Conservation (phyloP, 2,888 invertebrate species). For the Escarpia spicata region DNA sequence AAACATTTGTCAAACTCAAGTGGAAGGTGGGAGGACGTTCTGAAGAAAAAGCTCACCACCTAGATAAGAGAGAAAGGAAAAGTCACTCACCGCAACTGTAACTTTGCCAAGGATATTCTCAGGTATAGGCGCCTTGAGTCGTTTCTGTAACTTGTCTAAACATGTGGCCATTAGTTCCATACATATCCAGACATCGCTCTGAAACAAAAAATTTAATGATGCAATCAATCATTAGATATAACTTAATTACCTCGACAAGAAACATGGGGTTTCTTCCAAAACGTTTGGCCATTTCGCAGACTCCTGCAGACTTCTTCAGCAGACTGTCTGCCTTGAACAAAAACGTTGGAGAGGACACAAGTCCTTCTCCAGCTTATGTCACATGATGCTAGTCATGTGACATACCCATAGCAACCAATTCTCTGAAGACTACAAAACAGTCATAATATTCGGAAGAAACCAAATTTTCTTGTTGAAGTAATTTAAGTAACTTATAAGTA, state of each 20-base stretch:
- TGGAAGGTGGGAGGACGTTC: background rate
- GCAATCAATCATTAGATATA: background rate
- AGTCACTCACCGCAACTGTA: slow-evolving; percentile 85
- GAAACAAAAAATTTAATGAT: slow-evolving; percentile 33
- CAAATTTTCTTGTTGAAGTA: too few species aligned
- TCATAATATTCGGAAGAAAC: too few species aligned
- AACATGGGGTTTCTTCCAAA: background rate
- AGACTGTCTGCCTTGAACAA: too few species aligned
- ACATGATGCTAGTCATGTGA: too few species aligned
- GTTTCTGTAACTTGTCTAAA: slow-evolving; percentile 93
- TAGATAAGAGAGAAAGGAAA: too few species aligned
- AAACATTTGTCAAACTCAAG: background rate
- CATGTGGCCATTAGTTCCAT: slow-evolving; percentile 99
- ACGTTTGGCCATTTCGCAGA: too few species aligned
- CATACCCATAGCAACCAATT: too few species aligned
- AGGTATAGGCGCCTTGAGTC: slow-evolving; percentile 83
- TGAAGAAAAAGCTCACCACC: background rate
- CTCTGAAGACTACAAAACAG: too few species aligned
- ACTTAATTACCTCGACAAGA: background rate
- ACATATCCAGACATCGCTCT: slow-evolving; percentile 95
- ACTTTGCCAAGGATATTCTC: slow-evolving; percentile 97
- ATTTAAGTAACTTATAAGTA: too few species aligned
- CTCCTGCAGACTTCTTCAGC: too few species aligned
- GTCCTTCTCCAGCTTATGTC: too few species aligned
- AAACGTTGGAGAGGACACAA: too few species aligned